phyloP scores from a whole-genome alignment of 2,888 invertebrate genomes.

The Oxystoma pomonae region DNA sequence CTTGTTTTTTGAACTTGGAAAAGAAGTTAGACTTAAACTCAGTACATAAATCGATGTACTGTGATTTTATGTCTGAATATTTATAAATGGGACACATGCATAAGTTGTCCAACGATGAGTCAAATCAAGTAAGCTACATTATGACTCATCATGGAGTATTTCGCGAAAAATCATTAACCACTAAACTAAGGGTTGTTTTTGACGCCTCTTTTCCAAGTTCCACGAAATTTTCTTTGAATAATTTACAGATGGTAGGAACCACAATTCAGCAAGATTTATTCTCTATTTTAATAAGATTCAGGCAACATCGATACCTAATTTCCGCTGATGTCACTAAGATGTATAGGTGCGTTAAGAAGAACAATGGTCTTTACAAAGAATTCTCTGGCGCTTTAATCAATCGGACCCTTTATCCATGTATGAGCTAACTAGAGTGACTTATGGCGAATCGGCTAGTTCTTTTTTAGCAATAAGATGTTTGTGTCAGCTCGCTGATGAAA shows the following conservation, averaged over 20 bases:
- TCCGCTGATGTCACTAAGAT: constrained; percentile 14
- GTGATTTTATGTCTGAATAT: constrained; percentile 3
- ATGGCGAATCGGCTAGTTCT: not conserved
- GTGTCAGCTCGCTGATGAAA: constrained; percentile 8
- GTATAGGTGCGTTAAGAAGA: constrained; percentile 5
- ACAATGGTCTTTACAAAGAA: constrained; percentile 6
- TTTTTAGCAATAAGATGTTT: constrained; percentile 7
- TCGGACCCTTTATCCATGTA: not conserved
- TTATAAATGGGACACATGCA: constrained; percentile 14
- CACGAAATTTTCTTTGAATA: constrained; percentile 14
- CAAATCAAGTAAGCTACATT: constrained; percentile 5
- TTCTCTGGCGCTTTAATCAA: constrained; percentile 7
- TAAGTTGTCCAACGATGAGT: not conserved
- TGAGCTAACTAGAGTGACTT: constrained; percentile 3
- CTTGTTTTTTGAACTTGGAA: constrained; percentile 7
- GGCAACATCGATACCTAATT: constrained; percentile 11
- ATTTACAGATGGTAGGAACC: constrained; percentile 16
- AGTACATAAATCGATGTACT: not conserved
- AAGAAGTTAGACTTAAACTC: constrained; percentile 1
- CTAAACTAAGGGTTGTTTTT: constrained; percentile 19
- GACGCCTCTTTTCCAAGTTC: constrained; percentile 12
- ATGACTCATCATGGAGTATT: constrained; percentile 20
- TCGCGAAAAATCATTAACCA: constrained; percentile 12
- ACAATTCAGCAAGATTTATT: constrained; percentile 14
- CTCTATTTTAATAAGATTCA: constrained; percentile 11